These are phyloP conservation scores for Petrocephalus zakoni DNA, from an alignment of 2,113 vertebrate species.

Conservation along the genomic window DNA sequence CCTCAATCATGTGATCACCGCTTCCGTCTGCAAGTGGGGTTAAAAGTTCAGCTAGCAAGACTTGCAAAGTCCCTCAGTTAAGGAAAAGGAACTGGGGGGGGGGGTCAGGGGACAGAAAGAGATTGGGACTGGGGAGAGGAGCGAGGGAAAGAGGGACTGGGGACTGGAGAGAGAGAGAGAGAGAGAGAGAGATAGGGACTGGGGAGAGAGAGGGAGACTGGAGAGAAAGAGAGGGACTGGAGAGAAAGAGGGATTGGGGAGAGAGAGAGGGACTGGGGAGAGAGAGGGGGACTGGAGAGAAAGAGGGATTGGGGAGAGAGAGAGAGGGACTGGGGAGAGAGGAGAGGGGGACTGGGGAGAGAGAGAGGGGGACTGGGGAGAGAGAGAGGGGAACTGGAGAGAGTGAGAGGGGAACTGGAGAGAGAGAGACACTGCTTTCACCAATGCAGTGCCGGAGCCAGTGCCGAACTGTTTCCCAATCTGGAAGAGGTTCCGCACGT, in stretches of 20 bases:
- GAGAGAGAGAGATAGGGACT: neutral
- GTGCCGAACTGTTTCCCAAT: neutral
- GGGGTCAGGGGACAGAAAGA: too few species aligned
- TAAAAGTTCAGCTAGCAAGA: constrained; percentile 1
- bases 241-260: too few species aligned
- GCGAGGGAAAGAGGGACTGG: too few species aligned
- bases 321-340: neutral
- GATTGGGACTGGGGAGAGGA: too few species aligned
- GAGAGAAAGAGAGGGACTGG: too few species aligned
- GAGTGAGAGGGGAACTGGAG: neutral
- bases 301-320: too few species aligned
- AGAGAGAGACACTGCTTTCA: neutral
- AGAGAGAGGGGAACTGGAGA: neutral
- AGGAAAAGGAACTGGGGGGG: neutral
- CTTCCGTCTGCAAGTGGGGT: neutral
- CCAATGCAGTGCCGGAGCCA: neutral
- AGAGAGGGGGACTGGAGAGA: too few species aligned
- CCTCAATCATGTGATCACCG: neutral
- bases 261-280: too few species aligned
- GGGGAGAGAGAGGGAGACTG: too few species aligned
- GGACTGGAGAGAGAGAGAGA: neutral
- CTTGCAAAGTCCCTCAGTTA: neutral
- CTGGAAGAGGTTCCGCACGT: neutral
- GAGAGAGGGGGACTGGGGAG: neutral
- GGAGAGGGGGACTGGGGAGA: neutral